Evolutionary conservation across 92 coral and sea anemone species (phyloP), one percentile per base, ranked within the genome.

Genomic region (Epizoanthus stellaris): DNA sequence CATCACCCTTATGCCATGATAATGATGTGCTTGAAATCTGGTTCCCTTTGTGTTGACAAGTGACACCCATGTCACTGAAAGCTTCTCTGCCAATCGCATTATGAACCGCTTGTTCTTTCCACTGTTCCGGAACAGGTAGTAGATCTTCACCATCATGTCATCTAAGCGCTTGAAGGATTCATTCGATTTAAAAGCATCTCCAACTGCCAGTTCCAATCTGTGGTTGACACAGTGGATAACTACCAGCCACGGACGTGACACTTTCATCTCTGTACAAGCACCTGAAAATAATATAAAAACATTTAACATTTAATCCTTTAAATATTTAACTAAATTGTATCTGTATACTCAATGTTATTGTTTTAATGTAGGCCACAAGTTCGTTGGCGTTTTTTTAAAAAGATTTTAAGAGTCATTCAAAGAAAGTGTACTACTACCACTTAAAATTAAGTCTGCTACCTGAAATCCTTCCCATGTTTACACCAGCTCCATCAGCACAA

Each of bases 401-500:
- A 11, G 67, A 1, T 65, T 65, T 66, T 66, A 23, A 66, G 70
- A 66, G 70, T 66, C 70, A 66, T 66, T 66, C 3, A 66, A 66
- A 21, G 70, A 66, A 23, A 66, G 42, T 66, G 49, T 45, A 45
- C 49, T 45, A 45, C 49, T 45, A 45, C 49, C 49, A 45, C 49
- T 45, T 45, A 45, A 45, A 45, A 45, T 45, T 45, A 45, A 5
- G 49, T 45, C 49, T 45, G 70, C 70, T 30, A 30, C 36, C 36
- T 30, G 77, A 53, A 66, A 75, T 85, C 34, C 83, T 66, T 21
- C 88, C 70, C 88, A 85, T 75, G 82, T 85, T 85, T n/a, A 75
- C 88, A 74, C 82, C 73, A n/a, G 88, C 82, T n/a, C 88, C 88
- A 75, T 85, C 88, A 23, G 87, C 81, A 84, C 87, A 84, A 84